phyloP scores from a whole-genome alignment of 2,888 invertebrate species.

The Ametastegia equiseti region DNA sequence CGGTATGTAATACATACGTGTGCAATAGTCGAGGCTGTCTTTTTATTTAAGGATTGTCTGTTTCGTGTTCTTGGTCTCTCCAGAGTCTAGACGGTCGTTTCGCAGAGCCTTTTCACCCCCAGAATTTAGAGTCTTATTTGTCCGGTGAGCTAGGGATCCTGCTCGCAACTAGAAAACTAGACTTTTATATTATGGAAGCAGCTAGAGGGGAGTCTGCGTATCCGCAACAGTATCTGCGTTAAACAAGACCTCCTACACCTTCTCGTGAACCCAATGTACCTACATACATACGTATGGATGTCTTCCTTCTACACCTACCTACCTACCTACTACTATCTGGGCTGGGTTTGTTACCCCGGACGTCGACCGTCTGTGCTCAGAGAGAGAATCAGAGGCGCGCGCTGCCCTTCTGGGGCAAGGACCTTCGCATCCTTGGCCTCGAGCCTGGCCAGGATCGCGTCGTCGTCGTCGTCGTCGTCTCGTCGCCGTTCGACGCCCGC shows the following conservation, averaged over 20 bases:
- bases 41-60: neutral
- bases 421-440: conserved; percentile 62
- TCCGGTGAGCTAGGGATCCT: neutral
- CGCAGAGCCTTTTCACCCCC: neutral
- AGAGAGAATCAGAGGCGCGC: conserved; percentile 58
- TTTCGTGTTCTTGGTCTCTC: neutral
- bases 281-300: neutral
- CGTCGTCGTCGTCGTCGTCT: conserved; percentile 21
- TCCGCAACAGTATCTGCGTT: neutral
- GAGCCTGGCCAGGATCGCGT: conserved; percentile 41
- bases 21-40: too few relatives aligned
- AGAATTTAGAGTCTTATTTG: neutral
- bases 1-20: too few relatives aligned
- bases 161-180: too few relatives aligned
- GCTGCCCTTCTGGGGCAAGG: conserved; percentile 69
- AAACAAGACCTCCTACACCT: conserved; percentile 29
- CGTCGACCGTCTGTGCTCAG: conserved; percentile 69
- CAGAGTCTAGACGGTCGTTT: neutral
- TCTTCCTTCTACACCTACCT: neutral
- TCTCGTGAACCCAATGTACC: neutral
- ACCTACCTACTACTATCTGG: too few relatives aligned
- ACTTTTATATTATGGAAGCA: neutral
- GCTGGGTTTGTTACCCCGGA: conserved; percentile 61
- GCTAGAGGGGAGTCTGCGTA: neutral
- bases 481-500: conserved; percentile 26